Percentiles rank a stretch among this genome's conserved stretches.
Conservation (phyloP, 2,113 vertebrate species). For the Poeciliopsis occidentalis region DNA sequence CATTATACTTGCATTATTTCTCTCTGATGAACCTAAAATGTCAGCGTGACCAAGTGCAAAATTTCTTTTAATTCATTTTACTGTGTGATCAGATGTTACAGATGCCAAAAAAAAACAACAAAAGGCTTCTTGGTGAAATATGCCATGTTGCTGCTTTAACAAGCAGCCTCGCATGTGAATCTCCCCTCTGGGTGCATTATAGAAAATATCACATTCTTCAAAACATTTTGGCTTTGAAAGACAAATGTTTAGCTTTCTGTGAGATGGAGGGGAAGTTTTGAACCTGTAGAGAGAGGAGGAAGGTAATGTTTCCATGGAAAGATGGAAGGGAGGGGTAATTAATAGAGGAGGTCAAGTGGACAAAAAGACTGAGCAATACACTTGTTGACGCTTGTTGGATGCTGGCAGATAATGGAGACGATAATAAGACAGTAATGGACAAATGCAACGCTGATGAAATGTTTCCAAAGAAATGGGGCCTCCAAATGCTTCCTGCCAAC, state of each 20-base stretch:
- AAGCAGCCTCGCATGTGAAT: neutral
- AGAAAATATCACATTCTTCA: neutral
- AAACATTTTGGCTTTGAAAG: neutral
- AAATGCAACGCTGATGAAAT: conserved; percentile 47
- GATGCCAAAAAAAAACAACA: neutral
- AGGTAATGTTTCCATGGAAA: conserved; percentile 65
- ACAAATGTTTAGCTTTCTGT: conserved; percentile 21
- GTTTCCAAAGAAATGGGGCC: conserved; percentile 36
- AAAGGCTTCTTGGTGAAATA: neutral
- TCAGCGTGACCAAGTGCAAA: neutral
- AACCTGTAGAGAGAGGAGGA: conserved; percentile 34
- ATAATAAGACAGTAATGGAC: conserved; percentile 70
- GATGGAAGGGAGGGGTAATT: conserved; percentile 47
- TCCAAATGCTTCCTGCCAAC: conserved; percentile 64
- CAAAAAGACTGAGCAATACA: conserved; percentile 44
- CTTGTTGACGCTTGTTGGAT: conserved; percentile 52
- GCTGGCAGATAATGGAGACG: conserved; percentile 64
- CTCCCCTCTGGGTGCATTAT: conserved; percentile 1
- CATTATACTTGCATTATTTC: neutral
- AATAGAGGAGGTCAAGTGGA: conserved; percentile 65
- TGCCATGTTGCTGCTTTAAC: neutral
- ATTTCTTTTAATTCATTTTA: neutral
- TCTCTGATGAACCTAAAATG: neutral
- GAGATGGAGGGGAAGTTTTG: conserved; percentile 48
- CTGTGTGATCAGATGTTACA: neutral